Evolutionary conservation across 2,888 invertebrate species (phyloP), one percentile per base, ranked within the genome.

Genomic region (Digitonthophagus gazella): DNA sequence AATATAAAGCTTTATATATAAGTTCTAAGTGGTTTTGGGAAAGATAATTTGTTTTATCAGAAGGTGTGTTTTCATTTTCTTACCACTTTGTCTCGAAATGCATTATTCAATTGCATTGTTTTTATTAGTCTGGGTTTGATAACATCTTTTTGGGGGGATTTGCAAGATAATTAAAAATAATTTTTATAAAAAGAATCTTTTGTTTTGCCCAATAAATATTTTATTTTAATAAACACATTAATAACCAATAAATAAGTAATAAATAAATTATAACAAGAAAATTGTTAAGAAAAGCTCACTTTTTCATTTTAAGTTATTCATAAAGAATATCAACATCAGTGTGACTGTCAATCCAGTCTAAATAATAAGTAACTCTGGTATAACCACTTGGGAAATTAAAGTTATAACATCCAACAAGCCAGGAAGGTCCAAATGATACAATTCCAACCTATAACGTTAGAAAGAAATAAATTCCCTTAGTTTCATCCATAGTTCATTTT

Each of bases 311-410:
- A 57, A 61, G n/a, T 61, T 61, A 58, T 5, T 67, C 19, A 16
- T 67, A 11, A 18, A 16, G 14, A 44, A 67, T 61, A 20, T 67
- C 3, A n/a, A 64, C 65, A 65, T 68, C 68, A 16, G 68, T 15
- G 16, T 68, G 28, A 11, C 28, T 15, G n/a, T 58, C 57, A 18
- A 68, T 68, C 65, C 68, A 68, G 2, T 44, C 18, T 20, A 65
- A 44, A 65, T 68, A 65, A 22, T 44, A 14, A 6, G 65, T 65
- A 22, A 65, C 15, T 58, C 65, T 57, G 3, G 68, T 68, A 19
- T 65, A 68, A 15, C 58, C 65, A 28, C 22, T 65, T 11, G 68
- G 68, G 44, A 65, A 68, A 28, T 20, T 58, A n/a, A 67, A 63
- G 4, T 20, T 3, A 14, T 14, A 56, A 44, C 65, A 68, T 8